Evolutionary conservation across 2,113 vertebrate species (phyloP), one percentile per base, ranked within the genome.

Genomic region (Cochlearius cochlearius): DNA sequence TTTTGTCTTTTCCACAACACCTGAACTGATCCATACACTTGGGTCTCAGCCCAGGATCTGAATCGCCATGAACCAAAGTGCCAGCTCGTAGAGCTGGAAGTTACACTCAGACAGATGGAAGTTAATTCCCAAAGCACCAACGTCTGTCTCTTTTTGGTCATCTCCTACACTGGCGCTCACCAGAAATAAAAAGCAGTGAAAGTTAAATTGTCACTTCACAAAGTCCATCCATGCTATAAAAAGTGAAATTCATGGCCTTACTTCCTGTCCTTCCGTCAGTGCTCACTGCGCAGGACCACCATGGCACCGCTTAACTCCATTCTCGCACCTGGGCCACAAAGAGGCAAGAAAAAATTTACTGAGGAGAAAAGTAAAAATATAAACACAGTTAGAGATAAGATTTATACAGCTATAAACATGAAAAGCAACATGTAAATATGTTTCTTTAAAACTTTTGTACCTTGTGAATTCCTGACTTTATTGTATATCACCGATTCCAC

Each of bases 131-230:
- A 60, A 60, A 86, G 39, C 67, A 74, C 53, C 29, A 36, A 47
- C 0, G 1, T 16, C 13, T n/a, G 1, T 16, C 13, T n/a, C 41
- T 27, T 52, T 62, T 53, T 14, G 22, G n/a, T 55, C 11, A 41
- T 43, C 60, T 39, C 55, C 49, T 68, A 41, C 16, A 17, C 30
- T 49, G 39, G 47, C 1, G 1, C 41, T 68, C 41, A 82, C 23
- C 36, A 62, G 63, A 75, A 87, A 69, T n/a, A 30, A 69, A 86
- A 56, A 62, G 9, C n/a, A 73, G 7, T 49, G 79, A 78, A 78
- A 67, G 30, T 12, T 25, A 45, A 52, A 75, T 4, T 43, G 36
- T 7, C 26, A 23, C 32, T 47, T 80, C 25, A 39, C 38, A 6
- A 74, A 60, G 21, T 60, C 45, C 59, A 36, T 41, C 52, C 39